Conservation (phyloP, 2,888 invertebrate genomes). For the Aporophyla nigra region DNA sequence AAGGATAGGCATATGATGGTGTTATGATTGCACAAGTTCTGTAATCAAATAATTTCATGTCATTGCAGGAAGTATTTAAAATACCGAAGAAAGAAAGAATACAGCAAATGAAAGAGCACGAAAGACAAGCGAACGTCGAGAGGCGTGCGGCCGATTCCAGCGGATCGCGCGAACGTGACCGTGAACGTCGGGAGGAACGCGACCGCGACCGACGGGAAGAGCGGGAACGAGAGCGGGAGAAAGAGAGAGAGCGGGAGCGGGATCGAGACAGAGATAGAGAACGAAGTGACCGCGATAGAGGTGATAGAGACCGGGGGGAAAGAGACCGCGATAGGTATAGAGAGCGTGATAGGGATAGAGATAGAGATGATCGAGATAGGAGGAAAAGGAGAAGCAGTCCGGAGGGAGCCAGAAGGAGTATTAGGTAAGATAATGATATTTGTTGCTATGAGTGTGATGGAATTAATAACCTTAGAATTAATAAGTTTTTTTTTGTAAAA, state of each 20-base stretch:
- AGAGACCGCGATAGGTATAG: constrained; percentile 77
- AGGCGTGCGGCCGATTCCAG: constrained; percentile 87
- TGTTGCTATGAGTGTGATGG: not conserved
- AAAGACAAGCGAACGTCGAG: constrained; percentile 95
- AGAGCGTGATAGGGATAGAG: constrained; percentile 76
- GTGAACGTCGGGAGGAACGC: constrained; percentile 73
- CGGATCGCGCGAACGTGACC: constrained; percentile 82
- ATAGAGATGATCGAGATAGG: constrained; percentile 83
- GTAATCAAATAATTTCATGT: not conserved
- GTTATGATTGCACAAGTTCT: not conserved
- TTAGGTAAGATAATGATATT: constrained; percentile 74
- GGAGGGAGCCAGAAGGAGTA: constrained; percentile 86
- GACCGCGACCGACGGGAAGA: constrained; percentile 77
- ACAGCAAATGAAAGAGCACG: constrained; percentile 98
- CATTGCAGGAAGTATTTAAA: constrained; percentile 92
- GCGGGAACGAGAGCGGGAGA: constrained; percentile 73
- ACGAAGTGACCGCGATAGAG: constrained; percentile 73
- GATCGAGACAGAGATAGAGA: constrained; percentile 78
- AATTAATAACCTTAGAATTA: too few species aligned
- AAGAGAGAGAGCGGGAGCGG: constrained; percentile 78
- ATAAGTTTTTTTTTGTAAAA: not conserved
- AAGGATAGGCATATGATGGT: not conserved
- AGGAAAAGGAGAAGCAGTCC: constrained; percentile 87
- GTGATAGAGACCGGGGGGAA: constrained; percentile 76
- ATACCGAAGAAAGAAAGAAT: constrained; percentile 98